A percentile compares a stretch with the other conserved stretches of the same genome.
phyloP scores from a whole-genome alignment of 2,797 vertebrate genomes.

The Phaenicophaeus curvirostris region DNA sequence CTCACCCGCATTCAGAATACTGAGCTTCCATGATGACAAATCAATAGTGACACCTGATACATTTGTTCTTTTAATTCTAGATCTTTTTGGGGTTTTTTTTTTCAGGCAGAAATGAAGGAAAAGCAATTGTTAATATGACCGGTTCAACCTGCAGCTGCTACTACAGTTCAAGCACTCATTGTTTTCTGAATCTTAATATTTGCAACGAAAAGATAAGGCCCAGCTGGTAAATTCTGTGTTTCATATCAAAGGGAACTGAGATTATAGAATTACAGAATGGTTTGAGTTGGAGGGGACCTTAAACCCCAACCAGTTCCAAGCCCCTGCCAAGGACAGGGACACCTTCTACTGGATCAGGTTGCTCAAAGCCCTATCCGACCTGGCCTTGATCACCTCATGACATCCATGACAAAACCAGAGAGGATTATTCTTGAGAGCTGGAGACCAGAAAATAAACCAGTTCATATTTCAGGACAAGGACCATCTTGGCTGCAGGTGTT shows the following conservation, averaged over 20 bases:
- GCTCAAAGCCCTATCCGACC: no score
- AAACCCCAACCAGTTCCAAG: no score
- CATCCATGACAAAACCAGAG: not conserved
- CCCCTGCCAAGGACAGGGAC: no score
- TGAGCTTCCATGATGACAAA: not conserved
- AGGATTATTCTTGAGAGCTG: not conserved
- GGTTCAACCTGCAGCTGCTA: not conserved
- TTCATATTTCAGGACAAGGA: not conserved
- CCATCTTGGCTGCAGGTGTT: not conserved
- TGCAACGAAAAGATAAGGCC: not conserved
- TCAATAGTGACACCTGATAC: not conserved
- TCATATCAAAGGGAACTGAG: not conserved
- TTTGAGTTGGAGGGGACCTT: no score
- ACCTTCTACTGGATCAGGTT: no score
- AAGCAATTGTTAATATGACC: not conserved
- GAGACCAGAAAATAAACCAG: not conserved
- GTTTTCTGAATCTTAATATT: not conserved
- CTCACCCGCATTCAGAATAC: not conserved
- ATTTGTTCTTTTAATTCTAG: not conserved
- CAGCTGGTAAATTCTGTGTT: not conserved
- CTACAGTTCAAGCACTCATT: not conserved
- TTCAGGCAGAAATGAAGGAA: not conserved
- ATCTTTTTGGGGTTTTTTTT: not conserved
- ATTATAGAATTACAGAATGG: not conserved
- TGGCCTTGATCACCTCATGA: no score